Base-by-base conservation (phyloP, 2,113 vertebrate genomes). In the Grammomys surdaster region DNA sequence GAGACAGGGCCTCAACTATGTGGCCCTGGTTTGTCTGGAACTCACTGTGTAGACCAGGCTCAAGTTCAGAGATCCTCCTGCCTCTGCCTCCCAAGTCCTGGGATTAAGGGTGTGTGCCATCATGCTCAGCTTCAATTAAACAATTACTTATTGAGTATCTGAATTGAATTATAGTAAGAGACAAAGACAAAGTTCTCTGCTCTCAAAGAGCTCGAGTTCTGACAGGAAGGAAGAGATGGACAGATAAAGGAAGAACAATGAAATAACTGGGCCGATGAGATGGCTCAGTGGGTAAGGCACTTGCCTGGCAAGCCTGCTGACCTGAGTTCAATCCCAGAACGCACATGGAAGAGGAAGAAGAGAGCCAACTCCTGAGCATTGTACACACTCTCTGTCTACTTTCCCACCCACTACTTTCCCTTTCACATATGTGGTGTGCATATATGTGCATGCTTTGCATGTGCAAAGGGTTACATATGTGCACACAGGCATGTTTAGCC, bases 151-250 rank as follows among this genome's bases (percentile, higher is more conserved):
- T 54, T 33, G 70, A 81, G 26, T 56, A 12, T 56, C 73, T 76
- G 78, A 73, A 17, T 40, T 81, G 40, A 46, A 63, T 26, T 48
- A 56, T 8, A 80, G 3, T 4, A 85, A 2, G 0, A 93, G 24
- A 89, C 43, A 56, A 48, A 70, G 22, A 84, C 13, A 94, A 97
- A 92, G 67, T 13, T 69, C n/a, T 91, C 78, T 80, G n/a, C 40
- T 40, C 31, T 69, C 48, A 48, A 88, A 78, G 48, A 95, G 63
- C 76, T 88, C 86, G 48, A 81, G 54, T 65, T 80, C 67, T 86
- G 16, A 56, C 56, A 36, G 76, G 65, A 89, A 40, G 7, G 51
- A 13, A 80, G 58, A 63, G 14, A 84, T 17, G 4, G 46, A 16
- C 7, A 51, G 46, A 82, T 60, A 28, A 63, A 60, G 65, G 31